phyloP scores from a whole-genome alignment of 2,797 vertebrate genomes.

The Knipowitschia caucasica region DNA sequence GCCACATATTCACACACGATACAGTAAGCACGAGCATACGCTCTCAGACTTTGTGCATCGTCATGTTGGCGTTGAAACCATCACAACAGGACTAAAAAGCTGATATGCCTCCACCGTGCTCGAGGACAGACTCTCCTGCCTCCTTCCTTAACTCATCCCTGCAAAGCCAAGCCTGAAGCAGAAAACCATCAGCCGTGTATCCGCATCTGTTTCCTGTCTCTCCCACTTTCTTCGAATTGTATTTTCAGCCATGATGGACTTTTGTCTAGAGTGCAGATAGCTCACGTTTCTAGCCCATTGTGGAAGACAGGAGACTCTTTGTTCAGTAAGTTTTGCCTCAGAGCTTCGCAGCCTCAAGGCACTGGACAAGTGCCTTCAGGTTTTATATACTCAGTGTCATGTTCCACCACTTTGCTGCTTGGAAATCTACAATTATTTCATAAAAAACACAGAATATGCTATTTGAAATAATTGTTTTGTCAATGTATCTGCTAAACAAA shows the following conservation, averaged over 20 bases:
- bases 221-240: conserved; percentile 44
- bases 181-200: conserved; percentile 45
- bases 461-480: conserved; percentile 22
- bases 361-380: conserved; percentile 60
- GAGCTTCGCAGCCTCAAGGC: conserved; percentile 60
- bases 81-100: conserved; percentile 52
- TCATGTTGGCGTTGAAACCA: conserved; percentile 45
- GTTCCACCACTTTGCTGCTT: conserved; percentile 44
- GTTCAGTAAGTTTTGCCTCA: conserved; percentile 67
- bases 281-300: conserved; percentile 73
- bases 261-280: conserved; percentile 65
- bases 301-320: conserved; percentile 72
- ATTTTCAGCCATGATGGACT: conserved; percentile 72
- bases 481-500: conserved; percentile 26
- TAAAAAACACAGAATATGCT: conserved; percentile 27
- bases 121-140: conserved; percentile 39
- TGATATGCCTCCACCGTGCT: conserved; percentile 47
- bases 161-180: conserved; percentile 47
- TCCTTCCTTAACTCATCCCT: conserved; percentile 46
- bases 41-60: conserved; percentile 17
- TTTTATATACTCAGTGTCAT: conserved; percentile 63
- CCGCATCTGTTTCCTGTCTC: conserved; percentile 26
- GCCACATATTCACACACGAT: conserved; percentile 6
- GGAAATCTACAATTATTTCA: conserved; percentile 23
- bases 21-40: conserved; percentile 4